Conservation (phyloP, 2,797 vertebrate genomes). For the Scarus forsteni region DNA sequence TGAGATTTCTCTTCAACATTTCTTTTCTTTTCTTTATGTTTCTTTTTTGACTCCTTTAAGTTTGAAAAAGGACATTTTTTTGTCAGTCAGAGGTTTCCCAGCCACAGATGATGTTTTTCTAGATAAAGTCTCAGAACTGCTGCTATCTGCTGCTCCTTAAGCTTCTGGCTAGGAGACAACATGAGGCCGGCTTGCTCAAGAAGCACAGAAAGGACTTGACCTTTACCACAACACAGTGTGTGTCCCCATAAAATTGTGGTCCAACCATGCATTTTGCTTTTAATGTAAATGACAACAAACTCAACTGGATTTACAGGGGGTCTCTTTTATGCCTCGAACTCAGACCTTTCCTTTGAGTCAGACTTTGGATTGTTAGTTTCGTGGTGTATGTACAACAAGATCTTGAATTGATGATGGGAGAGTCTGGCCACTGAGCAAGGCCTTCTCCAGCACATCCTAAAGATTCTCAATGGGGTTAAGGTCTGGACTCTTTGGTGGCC, state of each 20-base stretch:
- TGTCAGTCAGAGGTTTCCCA: not conserved
- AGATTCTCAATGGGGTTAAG: no score
- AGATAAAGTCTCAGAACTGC: conserved; percentile 31
- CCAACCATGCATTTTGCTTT: no score
- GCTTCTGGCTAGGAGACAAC: conserved; percentile 1
- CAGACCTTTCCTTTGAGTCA: not conserved
- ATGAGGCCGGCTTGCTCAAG: not conserved
- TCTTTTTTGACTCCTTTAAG: not conserved
- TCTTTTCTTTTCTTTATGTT: not conserved
- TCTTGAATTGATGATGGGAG: no score
- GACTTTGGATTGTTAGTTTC: accelerated
- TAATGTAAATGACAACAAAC: no score
- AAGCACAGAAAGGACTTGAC: not conserved
- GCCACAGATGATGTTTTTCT: no score
- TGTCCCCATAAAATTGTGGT: not conserved
- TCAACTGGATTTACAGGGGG: not conserved
- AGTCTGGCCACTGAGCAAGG: no score
- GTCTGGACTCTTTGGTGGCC: no score
- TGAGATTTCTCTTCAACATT: no score
- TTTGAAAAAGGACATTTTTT: no score
- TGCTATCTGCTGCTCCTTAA: conserved; percentile 47
- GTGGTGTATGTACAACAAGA: no score
- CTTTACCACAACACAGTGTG: not conserved
- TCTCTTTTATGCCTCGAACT: not conserved
- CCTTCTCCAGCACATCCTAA: no score